phyloP scores from a whole-genome alignment of 2,797 vertebrate genomes.

The Morus bassanus region DNA sequence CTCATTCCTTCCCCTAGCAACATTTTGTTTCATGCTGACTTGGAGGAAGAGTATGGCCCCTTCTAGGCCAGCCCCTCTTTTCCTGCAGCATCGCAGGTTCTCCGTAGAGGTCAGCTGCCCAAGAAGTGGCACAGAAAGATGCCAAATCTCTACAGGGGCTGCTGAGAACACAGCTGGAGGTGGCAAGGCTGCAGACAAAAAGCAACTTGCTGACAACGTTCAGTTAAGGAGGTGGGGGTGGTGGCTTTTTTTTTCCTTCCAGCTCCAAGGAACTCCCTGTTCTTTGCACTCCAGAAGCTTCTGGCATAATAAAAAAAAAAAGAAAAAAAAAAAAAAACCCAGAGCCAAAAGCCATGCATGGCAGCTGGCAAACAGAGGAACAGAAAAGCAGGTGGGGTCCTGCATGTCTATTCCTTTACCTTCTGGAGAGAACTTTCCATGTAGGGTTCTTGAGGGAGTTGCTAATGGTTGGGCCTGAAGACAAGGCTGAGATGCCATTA shows the following conservation, averaged over 20 bases:
- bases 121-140: not conserved
- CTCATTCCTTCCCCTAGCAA: not conserved
- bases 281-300: not conserved
- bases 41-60: not conserved
- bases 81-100: not conserved
- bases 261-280: not conserved
- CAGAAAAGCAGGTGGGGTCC: not conserved
- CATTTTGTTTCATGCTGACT: not conserved
- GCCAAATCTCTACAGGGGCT: not conserved
- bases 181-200: not conserved
- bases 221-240: not conserved
- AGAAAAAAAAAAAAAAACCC: no score
- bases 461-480: not conserved
- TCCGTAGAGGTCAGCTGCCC: not conserved
- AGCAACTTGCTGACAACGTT: not conserved
- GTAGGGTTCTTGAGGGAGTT: not conserved
- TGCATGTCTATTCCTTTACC: not conserved
- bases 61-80: not conserved
- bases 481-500: not conserved
- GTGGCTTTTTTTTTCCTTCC: not conserved
- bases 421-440: not conserved
- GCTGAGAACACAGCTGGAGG: slow-evolving; percentile 3
- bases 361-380: not conserved
- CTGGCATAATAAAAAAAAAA: not conserved
- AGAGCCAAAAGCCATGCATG: not conserved